Evolutionary conservation across 2,113 vertebrate genomes (phyloP), one percentile per base, ranked within the genome.

Genomic region (Myotis davidii): DNA sequence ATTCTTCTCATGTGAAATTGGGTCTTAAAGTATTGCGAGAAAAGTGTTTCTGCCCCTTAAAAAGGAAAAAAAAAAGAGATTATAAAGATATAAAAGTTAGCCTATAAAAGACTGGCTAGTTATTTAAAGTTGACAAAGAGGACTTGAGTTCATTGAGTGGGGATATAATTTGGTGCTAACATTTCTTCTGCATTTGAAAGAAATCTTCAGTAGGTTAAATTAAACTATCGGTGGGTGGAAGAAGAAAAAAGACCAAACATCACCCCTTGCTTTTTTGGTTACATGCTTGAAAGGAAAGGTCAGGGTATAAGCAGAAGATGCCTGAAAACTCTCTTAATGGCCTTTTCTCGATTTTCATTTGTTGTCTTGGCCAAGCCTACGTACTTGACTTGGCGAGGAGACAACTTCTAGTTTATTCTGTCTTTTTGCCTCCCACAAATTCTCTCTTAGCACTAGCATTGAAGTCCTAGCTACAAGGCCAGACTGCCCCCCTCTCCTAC

Each of bases 91-190:
- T 9, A 81, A 16, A 73, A 88, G 48, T 74, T 69, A 52, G 6
- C 65, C 37, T 5, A 3, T 20, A 21, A 73, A 90, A 48, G 76
- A 73, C 14, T 4, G 17, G 16, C 42, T 56, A 2, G 34, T 45
- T 34, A 67, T 52, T 54, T 65, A 34, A 88, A 88, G 72, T 32
- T 65, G 59, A 45, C 29, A 61, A 73, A 34, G 61, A 92, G 37
- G 29, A 56, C 50, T 18, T 56, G 25, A 76, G 37, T 73, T 82
- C 81, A 73, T 6, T 72, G 64, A 67, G 32, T 79, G 23, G 65
- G 21, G 59, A 87, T 72, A 29, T 72, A 69, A 88, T 91, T 83
- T 91, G n/a, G 20, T 76, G 92, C 27, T 84, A 32, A 86, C 61
- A 83, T 52, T 87, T 90, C 86, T 82, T 54, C 23, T 45, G 59